phyloP scores from a whole-genome alignment of 2,888 invertebrate genomes.

The Netelia virgata region DNA sequence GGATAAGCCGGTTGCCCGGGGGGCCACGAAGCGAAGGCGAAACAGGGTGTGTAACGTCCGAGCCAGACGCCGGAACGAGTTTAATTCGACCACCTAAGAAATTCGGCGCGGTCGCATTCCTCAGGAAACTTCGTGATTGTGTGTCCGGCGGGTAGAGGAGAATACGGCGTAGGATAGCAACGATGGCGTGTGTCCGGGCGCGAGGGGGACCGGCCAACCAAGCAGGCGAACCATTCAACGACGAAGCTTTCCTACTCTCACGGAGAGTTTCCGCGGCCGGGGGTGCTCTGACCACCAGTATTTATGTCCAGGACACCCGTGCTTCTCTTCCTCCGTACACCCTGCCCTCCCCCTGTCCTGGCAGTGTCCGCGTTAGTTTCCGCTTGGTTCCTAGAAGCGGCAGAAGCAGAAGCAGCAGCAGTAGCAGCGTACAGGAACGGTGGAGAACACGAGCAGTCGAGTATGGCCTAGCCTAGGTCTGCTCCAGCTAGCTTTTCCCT shows the following conservation, averaged over 20 bases:
- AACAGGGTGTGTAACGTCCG: slow-evolving; percentile 72
- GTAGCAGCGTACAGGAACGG: slow-evolving; percentile 53
- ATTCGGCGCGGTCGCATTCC: slow-evolving; percentile 84
- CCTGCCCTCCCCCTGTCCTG: slow-evolving; percentile 25
- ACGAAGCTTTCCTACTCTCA: slow-evolving; percentile 75
- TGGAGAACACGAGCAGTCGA: slow-evolving; percentile 53
- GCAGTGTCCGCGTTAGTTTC: slow-evolving; percentile 68
- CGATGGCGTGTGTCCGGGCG: slow-evolving; percentile 69
- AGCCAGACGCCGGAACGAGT: slow-evolving; percentile 81
- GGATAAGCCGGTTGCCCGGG: slow-evolving; percentile 5
- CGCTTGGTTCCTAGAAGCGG: slow-evolving; percentile 60
- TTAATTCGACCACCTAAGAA: slow-evolving; percentile 85
- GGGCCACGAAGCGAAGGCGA: slow-evolving; percentile 33
- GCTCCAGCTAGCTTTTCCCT: slow-evolving; percentile 59
- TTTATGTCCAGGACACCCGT: slow-evolving; percentile 82
- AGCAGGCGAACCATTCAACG: slow-evolving; percentile 74
- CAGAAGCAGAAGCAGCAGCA: slow-evolving; percentile 29
- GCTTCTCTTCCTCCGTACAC: slow-evolving; percentile 67
- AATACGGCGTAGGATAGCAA: slow-evolving; percentile 30
- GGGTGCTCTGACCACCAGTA: slow-evolving; percentile 81
- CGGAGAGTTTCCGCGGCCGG: slow-evolving; percentile 70
- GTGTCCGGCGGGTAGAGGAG: slow-evolving; percentile 79
- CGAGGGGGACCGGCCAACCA: slow-evolving; percentile 29
- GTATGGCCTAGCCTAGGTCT: slow-evolving; percentile 56
- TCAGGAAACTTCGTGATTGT: slow-evolving; percentile 85